Percentiles rank a stretch among this genome's conserved stretches.
These are phyloP conservation scores for Raja brachyura DNA, from an alignment of 2,113 vertebrate species.

Conservation along the genomic window DNA sequence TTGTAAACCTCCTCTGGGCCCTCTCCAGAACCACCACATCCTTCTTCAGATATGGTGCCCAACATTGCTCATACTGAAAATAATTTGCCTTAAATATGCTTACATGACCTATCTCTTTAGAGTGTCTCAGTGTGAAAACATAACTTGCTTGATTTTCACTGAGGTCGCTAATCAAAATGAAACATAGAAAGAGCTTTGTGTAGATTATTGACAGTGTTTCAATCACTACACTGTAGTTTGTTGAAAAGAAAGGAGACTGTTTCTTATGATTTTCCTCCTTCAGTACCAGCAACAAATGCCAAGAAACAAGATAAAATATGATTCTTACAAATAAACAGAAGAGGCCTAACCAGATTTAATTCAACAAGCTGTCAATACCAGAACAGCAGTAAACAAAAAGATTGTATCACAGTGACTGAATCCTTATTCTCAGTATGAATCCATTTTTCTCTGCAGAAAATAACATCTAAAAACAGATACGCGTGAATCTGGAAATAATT, in stretches of 20 bases:
- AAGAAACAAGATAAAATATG: constrained; percentile 16
- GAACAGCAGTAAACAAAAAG: background rate
- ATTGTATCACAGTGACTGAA: background rate
- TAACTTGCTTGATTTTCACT: background rate
- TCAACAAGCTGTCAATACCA: background rate
- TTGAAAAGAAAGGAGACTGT: background rate
- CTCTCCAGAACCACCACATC: too few relatives aligned
- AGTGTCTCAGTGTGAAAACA: background rate
- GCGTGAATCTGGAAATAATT: background rate
- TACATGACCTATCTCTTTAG: background rate
- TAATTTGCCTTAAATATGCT: background rate
- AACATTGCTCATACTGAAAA: too few relatives aligned
- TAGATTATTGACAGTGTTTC: background rate
- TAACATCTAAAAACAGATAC: too few relatives aligned
- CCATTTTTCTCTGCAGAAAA: background rate
- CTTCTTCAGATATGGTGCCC: too few relatives aligned
- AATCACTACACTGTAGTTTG: background rate
- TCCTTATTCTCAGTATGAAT: background rate
- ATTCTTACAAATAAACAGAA: background rate
- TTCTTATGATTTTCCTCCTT: background rate
- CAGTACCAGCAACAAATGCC: background rate
- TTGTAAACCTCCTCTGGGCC: too few relatives aligned
- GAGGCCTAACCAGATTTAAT: background rate
- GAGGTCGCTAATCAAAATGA: background rate
- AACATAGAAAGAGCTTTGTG: background rate